Evolutionary conservation across 2,113 vertebrate genomes (phyloP), one percentile per base, ranked within the genome.

Genomic region (Psephotus haematonotus): DNA sequence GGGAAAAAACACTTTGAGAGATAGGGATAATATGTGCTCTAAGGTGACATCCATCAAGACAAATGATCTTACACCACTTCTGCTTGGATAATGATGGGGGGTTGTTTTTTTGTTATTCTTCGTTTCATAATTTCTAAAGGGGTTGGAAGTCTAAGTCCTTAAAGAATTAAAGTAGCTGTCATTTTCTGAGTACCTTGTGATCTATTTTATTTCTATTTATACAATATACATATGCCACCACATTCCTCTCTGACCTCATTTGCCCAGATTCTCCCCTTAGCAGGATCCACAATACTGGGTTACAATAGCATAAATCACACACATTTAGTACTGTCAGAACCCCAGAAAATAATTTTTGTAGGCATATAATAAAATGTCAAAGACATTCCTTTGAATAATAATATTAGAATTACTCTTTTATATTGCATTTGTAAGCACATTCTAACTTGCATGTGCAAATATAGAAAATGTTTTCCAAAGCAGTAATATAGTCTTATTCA

Each of bases 31-130:
- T 98, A 98, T 98, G 98, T 98, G 97, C 98, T 98, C 96, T 98
- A 98, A 98, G 98, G 97, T 98, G 98, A 98, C 98, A 98, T 98
- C 98, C 97, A 98, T 98, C 98, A 98, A 98, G 98, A 98, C 98
- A 98, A 98, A 98, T 98, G 98, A 98, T 98, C 98, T 98, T 98
- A 98, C 92, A 97, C 96, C 93, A 97, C 97, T 98, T 98, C 97
- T 96, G 96, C 98, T 98, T 98, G 95, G 97, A 98, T 98, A 98
- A 98, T 98, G 98, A 98, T 97, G 87, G 97, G 96, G 97, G 93
- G 97, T 98, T 97, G 97, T 91, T 97, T 98, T 97, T 97, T 97
- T 97, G 97, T 98, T 98, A 98, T 98, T 98, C 97, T 94, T 98
- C 94, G 95, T 98, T 98, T 98, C 86, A 93, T 98, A 98, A 98